These are phyloP conservation scores for Lamellibrachia columna DNA, from an alignment of 2,888 invertebrate species.

Conservation along the genomic window DNA sequence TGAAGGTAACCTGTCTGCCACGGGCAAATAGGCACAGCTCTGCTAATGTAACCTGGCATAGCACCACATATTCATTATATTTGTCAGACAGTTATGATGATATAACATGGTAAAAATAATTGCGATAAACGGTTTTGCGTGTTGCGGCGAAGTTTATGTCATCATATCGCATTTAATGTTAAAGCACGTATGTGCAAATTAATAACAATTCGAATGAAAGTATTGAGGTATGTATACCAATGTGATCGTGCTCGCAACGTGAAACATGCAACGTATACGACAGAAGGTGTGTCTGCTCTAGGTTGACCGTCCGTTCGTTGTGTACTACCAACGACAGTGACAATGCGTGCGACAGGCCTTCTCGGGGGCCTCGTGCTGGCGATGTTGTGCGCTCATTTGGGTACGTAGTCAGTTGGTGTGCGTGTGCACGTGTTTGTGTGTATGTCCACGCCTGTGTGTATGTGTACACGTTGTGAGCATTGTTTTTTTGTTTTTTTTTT, in stretches of 20 bases:
- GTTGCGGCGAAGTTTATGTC: background rate
- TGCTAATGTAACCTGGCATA: background rate
- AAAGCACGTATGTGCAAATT: background rate
- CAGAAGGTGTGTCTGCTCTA: background rate
- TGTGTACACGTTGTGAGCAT: too few relatives aligned
- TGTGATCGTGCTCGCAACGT: background rate
- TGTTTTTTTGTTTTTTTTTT: too few relatives aligned
- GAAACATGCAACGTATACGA: background rate
- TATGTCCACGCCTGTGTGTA: too few relatives aligned
- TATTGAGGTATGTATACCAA: background rate
- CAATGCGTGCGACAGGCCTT: slow-evolving; percentile 6
- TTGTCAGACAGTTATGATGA: background rate
- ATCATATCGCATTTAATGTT: background rate
- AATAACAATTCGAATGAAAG: background rate
- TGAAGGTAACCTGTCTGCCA: background rate
- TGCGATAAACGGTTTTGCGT: background rate
- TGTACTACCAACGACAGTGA: background rate
- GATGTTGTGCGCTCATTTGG: background rate
- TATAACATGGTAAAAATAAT: background rate
- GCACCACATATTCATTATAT: background rate
- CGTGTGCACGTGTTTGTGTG: too few relatives aligned
- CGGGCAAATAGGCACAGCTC: background rate
- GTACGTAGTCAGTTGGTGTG: background rate
- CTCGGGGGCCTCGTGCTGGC: background rate
- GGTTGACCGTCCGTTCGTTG: background rate